Percentiles rank a stretch among this genome's conserved stretches.
Conservation (phyloP, 2,797 vertebrate genomes). For the Notolepis coatsorum region DNA sequence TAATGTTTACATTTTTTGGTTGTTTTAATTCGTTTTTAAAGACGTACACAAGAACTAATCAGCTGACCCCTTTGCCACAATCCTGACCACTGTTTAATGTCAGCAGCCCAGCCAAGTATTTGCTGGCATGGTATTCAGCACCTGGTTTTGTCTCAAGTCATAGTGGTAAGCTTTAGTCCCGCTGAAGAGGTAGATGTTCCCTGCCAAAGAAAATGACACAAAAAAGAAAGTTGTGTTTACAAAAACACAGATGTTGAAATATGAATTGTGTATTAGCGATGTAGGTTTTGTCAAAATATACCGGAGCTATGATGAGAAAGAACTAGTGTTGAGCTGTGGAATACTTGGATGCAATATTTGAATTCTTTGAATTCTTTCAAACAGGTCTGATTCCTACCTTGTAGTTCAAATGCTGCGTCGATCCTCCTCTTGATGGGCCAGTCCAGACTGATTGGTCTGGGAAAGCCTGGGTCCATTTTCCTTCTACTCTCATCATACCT, state of each 20-base stretch:
- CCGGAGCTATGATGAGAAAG: too few relatives aligned
- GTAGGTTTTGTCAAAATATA: too few relatives aligned
- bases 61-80: not conserved
- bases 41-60: not conserved
- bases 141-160: conserved; percentile 57
- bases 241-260: too few relatives aligned
- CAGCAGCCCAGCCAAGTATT: conserved; percentile 74
- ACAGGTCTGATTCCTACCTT: conserved; percentile 53
- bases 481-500: conserved; percentile 69
- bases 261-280: too few relatives aligned
- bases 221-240: conserved; percentile 1
- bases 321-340: too few relatives aligned
- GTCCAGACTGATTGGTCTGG: conserved; percentile 57
- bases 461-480: conserved; percentile 69
- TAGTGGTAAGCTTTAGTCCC: conserved; percentile 68
- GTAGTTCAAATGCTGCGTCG: conserved; percentile 68
- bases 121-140: conserved; percentile 48
- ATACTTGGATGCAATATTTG: too few relatives aligned
- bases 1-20: not conserved
- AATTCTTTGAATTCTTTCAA: too few relatives aligned
- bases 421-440: conserved; percentile 61
- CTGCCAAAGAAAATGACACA: conserved; percentile 48
- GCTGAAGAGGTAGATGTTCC: conserved; percentile 67
- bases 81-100: not conserved
- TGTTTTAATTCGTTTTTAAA: not conserved